A percentile compares a stretch with the other conserved stretches of the same genome.
Conservation (phyloP, 92 coral and sea anemone genomes). For the Umimayanthus chanpuru region DNA sequence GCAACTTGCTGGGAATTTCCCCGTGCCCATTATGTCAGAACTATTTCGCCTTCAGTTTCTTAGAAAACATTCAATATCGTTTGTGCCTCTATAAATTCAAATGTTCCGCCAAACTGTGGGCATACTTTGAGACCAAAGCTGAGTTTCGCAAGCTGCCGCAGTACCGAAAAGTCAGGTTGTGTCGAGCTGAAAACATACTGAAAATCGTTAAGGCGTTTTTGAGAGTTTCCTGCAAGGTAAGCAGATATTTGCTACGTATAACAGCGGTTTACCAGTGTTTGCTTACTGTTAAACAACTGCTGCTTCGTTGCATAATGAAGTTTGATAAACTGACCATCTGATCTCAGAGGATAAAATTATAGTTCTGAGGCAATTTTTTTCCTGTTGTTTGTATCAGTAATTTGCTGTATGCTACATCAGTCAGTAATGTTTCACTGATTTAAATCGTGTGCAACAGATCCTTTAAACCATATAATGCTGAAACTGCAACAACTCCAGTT, state of each 20-base stretch:
- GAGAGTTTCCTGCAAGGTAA: not conserved
- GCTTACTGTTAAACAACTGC: not conserved
- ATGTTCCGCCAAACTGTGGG: not conserved
- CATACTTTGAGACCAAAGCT: not conserved
- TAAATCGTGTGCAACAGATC: too few species aligned
- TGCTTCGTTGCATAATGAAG: not conserved
- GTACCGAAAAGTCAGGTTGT: not conserved
- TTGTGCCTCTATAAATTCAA: not conserved
- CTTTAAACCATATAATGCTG: too few species aligned
- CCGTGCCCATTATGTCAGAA: not conserved
- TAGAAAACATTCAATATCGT: conserved; percentile 9
- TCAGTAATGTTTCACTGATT: too few species aligned
- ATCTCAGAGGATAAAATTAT: not conserved
- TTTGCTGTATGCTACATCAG: too few species aligned
- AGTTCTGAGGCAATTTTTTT: not conserved
- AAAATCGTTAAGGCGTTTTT: not conserved
- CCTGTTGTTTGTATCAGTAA: too few species aligned
- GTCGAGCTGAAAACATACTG: not conserved
- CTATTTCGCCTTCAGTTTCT: conserved; percentile 9
- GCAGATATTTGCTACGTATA: not conserved
- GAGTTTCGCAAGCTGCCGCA: not conserved
- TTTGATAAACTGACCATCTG: not conserved
- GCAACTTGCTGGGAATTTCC: not conserved
- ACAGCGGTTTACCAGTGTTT: not conserved
- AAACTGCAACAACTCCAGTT: not conserved